phyloP scores from a whole-genome alignment of 2,113 vertebrate genomes.

The Pogona vitticeps region DNA sequence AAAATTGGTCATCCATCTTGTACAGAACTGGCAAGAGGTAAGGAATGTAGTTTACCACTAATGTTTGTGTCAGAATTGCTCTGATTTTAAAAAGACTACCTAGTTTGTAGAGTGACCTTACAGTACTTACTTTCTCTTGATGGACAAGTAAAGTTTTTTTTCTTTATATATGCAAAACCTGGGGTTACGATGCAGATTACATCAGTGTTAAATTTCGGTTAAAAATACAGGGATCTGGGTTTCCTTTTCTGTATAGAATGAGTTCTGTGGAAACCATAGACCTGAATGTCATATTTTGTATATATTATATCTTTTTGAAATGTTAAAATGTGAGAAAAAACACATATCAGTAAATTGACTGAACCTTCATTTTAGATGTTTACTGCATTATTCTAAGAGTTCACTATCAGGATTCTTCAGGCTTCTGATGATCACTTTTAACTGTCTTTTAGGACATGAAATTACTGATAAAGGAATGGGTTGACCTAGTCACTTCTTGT shows the following conservation, averaged over 20 bases:
- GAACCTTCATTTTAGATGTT: background rate
- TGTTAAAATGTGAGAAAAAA: background rate
- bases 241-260: background rate
- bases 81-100: background rate
- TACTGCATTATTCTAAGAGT: background rate
- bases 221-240: background rate
- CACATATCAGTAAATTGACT: background rate
- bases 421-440: background rate
- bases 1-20: slow-evolving; percentile 76
- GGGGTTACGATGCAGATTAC: background rate
- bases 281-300: background rate
- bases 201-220: background rate
- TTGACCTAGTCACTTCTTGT: slow-evolving; percentile 78
- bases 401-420: background rate
- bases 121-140: background rate
- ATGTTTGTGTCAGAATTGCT: background rate
- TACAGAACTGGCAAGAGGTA: slow-evolving; percentile 77
- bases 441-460: slow-evolving; percentile 57
- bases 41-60: slow-evolving; percentile 40
- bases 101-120: background rate
- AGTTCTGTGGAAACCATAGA: background rate
- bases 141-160: background rate
- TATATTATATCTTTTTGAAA: background rate
- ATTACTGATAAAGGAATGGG: slow-evolving; percentile 78
- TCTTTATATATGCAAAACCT: background rate